phyloP scores from a whole-genome alignment of 2,113 vertebrate species.

The Emberiza fucata region DNA sequence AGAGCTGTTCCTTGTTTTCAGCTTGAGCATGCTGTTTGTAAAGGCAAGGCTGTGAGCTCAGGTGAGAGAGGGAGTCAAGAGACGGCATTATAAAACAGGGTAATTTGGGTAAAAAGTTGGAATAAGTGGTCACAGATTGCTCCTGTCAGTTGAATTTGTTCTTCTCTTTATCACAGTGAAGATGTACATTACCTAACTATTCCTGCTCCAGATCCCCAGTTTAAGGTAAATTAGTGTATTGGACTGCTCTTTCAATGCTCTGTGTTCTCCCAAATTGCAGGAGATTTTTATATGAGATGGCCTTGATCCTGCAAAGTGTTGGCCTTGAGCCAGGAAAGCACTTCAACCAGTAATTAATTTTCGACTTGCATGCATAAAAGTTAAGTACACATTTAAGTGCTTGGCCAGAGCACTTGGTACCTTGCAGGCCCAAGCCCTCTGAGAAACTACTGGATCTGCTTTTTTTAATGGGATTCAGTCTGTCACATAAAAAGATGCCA shows the following conservation, averaged over 20 bases:
- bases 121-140: background rate
- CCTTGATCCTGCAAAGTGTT: background rate
- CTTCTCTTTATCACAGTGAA: background rate
- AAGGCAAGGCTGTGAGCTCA: background rate
- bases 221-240: background rate
- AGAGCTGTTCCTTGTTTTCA: background rate
- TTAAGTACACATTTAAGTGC: conserved; percentile 22
- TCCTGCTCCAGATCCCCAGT: background rate
- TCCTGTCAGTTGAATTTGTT: background rate
- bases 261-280: background rate
- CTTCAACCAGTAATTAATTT: conserved; percentile 58
- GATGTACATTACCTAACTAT: background rate
- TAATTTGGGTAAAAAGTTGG: background rate
- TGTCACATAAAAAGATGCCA: conserved; percentile 26
- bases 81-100: background rate
- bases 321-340: conserved; percentile 51
- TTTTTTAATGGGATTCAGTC: conserved; percentile 1
- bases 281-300: background rate
- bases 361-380: conserved; percentile 46
- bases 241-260: background rate
- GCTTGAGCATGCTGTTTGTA: background rate
- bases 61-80: background rate
- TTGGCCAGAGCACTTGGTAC: conserved; percentile 9
- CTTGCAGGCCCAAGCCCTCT: background rate
- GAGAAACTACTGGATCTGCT: conserved; percentile 22